phyloP scores from a whole-genome alignment of 2,888 invertebrate genomes.

The Lamproptera curius region DNA sequence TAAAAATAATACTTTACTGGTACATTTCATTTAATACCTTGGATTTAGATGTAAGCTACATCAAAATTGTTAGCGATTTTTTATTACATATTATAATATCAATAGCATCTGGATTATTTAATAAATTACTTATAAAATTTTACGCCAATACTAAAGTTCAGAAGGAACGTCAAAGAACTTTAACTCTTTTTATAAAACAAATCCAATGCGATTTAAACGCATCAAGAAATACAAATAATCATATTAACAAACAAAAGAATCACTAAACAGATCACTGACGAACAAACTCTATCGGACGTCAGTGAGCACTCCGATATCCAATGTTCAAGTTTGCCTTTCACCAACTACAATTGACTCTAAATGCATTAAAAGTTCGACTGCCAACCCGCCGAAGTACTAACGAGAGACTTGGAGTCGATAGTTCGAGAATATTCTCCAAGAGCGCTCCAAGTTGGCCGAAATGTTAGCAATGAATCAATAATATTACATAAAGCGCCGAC shows the following conservation, averaged over 20 bases:
- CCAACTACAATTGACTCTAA: conserved; percentile 13
- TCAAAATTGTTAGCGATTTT: too few relatives aligned
- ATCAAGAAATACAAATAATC: too few relatives aligned
- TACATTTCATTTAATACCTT: too few relatives aligned
- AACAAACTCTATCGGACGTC: neutral
- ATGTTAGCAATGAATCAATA: conserved; percentile 22
- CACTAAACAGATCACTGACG: neutral
- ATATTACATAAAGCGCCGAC: conserved; percentile 15
- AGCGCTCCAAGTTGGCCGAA: conserved; percentile 5
- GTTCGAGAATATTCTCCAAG: conserved; percentile 2
- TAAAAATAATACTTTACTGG: too few relatives aligned
- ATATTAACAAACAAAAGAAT: too few relatives aligned
- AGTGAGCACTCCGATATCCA: neutral
- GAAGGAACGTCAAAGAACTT: neutral
- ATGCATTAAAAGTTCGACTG: conserved; percentile 17
- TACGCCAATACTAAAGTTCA: neutral
- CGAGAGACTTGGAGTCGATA: neutral
- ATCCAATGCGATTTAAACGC: too few relatives aligned
- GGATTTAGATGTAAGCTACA: too few relatives aligned
- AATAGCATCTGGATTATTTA: too few relatives aligned
- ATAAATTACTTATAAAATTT: too few relatives aligned
- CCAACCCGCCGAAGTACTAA: neutral
- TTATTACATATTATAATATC: too few relatives aligned
- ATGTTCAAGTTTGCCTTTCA: neutral
- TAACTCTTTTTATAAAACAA: neutral